Evolutionary conservation across 2,888 invertebrate species (phyloP).

Genomic region (Atrina japonica): DNA sequence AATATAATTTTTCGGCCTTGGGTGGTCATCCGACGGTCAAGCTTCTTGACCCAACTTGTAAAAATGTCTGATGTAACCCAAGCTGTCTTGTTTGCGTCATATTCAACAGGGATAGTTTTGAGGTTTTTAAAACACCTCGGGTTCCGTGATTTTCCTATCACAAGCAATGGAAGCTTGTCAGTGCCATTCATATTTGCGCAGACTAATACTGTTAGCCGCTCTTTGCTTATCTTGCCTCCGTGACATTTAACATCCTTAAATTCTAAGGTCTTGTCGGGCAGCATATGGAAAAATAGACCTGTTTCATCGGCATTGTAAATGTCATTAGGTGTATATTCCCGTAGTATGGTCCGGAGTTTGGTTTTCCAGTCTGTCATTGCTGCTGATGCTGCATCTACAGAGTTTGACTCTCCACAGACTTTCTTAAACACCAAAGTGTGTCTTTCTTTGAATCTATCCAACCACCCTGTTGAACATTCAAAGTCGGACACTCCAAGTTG

Average conservation of each 20-base stretch:
- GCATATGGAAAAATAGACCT: conserved; percentile 22
- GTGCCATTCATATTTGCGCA: conserved; percentile 49
- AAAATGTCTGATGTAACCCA: conserved; percentile 59
- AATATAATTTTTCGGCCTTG: conserved; percentile 45
- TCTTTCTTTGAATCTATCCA: conserved; percentile 36
- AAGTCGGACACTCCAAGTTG: conserved; percentile 30
- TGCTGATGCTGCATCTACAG: conserved; percentile 21
- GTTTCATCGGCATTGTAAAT: conserved; percentile 57
- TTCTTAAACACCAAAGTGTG: conserved; percentile 42
- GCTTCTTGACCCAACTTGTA: conserved; percentile 48
- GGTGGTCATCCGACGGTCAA: conserved; percentile 41
- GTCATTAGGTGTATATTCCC: conserved; percentile 42
- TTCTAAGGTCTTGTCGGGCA: conserved; percentile 34
- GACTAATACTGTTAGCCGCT: conserved; percentile 47
- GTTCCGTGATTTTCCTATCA: conserved; percentile 48
- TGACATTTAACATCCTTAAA: conserved; percentile 48
- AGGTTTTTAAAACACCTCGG: conserved; percentile 55
- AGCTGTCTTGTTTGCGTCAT: conserved; percentile 49
- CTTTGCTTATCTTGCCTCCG: conserved; percentile 56
- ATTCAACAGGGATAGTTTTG: conserved; percentile 41
- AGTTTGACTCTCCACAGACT: conserved; percentile 45
- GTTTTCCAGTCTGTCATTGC: conserved; percentile 39
- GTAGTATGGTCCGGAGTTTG: conserved; percentile 10
- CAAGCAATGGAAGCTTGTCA: conserved; percentile 48
- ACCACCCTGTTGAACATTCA: conserved; percentile 39